Base-by-base conservation (phyloP, 2,888 invertebrate genomes). In the Eupithecia abbreviata region DNA sequence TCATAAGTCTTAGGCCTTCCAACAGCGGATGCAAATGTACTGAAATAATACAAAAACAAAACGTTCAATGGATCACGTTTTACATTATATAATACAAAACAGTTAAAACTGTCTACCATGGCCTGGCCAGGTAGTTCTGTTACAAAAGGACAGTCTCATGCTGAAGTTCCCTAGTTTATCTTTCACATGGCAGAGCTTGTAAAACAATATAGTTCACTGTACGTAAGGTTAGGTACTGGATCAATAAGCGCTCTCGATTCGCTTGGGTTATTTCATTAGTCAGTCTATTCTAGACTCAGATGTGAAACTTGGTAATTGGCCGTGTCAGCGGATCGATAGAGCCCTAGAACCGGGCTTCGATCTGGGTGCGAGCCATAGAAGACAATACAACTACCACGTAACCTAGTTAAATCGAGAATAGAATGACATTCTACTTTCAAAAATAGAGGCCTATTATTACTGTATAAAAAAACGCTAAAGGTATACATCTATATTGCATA, bases 321-420 rank as follows among this genome's bases (percentile, higher is more conserved):
- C 66, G 76, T 51, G 74, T 65, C 69, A 73, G 45, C 81, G 79
- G 80, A 82, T 84, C 82, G 80, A 82, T 84, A 74, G 58, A 70
- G 69, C 74, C 10, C 47, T 43, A 55, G 62, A 69, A 69, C 69
- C 10, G 43, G 47, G 69, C 69, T 13, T 2, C 13, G 5, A 49
- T 68, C 45, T 68, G 15, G 42, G 30, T 45, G 41, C 42, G 18
- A 42, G 66, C 18, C 66, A 66, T 42, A 42, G 65, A 41, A 41
- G 41, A 66, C 66, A 42, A 12, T 58, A 62, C 10, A 12, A 62
- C 18, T 62, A 30, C 62, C 4, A 30, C 62, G 18, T 30, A 62
- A 62, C 62, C 62, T 62, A 62, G 62, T 66, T 66, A 15, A 66
- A 66, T 66, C 41, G 5, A 62, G 62, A 58, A 58, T 30, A 58